Percentiles rank a stretch among this genome's conserved stretches.
Evolutionary conservation across 2,888 invertebrate genomes (phyloP).

Genomic region (Nineta flava): DNA sequence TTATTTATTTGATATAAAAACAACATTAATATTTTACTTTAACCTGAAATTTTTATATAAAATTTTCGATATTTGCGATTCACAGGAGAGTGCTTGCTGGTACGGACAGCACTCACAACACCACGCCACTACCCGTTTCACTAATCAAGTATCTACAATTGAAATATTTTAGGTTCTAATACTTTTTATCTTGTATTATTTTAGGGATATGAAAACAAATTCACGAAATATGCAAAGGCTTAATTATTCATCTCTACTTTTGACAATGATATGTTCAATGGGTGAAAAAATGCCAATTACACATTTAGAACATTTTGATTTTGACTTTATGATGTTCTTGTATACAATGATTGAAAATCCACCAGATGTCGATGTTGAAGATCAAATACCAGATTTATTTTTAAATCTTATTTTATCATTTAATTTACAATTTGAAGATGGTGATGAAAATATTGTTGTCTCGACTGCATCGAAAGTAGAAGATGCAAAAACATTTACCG

Average conservation of each 20-base stretch:
- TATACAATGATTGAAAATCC: constrained; percentile 69
- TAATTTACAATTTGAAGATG: constrained; percentile 68
- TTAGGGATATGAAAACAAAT: constrained; percentile 62
- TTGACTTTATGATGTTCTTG: constrained; percentile 64
- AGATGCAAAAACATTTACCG: constrained; percentile 75
- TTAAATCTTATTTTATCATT: constrained; percentile 72
- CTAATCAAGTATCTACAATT: no score
- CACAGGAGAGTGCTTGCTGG: no score
- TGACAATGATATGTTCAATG: constrained; percentile 81
- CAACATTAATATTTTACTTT: no score
- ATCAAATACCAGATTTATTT: constrained; percentile 71
- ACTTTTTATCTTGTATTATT: no score
- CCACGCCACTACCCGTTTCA: no score
- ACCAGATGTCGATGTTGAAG: constrained; percentile 64
- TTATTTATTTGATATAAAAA: no score
- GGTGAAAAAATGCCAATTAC: constrained; percentile 80
- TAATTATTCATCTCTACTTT: constrained; percentile 64
- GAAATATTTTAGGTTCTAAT: no score
- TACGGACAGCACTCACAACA: no score
- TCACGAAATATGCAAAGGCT: constrained; percentile 62
- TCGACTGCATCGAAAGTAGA: constrained; percentile 50
- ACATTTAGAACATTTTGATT: constrained; percentile 81
- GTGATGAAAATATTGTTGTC: constrained; percentile 52
- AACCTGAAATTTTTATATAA: no score
- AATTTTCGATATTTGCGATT: no score